Evolutionary conservation across 2,113 vertebrate genomes (phyloP).

Genomic region (Genyomyrus donnyi): DNA sequence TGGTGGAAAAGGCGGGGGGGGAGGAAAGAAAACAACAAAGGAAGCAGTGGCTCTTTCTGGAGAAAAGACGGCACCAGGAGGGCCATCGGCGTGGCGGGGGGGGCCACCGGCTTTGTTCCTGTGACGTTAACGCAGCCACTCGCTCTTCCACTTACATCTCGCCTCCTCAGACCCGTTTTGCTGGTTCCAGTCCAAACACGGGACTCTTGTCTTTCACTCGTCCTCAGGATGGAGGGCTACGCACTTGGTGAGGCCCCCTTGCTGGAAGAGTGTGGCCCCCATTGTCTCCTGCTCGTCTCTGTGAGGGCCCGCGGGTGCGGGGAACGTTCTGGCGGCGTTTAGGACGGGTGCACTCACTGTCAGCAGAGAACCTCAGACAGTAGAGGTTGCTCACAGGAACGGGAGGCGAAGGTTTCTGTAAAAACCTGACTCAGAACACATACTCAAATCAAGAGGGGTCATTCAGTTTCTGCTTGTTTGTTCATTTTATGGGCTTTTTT

Average conservation of each 20-base stretch:
- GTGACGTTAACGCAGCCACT: background rate
- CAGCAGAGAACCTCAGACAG: background rate
- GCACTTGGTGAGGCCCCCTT: background rate
- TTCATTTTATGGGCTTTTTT: background rate
- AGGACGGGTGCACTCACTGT: background rate
- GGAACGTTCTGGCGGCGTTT: background rate
- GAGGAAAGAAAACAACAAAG: background rate
- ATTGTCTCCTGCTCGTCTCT: background rate
- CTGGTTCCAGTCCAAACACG: conserved; percentile 10
- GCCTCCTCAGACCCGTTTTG: background rate
- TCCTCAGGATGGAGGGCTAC: conserved; percentile 2
- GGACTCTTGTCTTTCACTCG: background rate
- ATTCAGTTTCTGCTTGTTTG: background rate
- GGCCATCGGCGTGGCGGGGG: background rate
- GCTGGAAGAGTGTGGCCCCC: background rate
- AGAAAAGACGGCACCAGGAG: background rate
- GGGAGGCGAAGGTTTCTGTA: background rate
- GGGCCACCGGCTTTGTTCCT: background rate
- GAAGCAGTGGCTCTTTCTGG: background rate
- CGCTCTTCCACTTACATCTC: too few species aligned
- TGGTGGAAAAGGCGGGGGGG: background rate
- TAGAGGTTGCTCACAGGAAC: background rate
- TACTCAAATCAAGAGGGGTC: background rate
- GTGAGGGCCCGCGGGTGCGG: background rate
- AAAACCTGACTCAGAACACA: background rate